A percentile compares a stretch with the other conserved stretches of the same genome.
phyloP scores from a whole-genome alignment of 2,888 invertebrate species.

The Eucriotettix oculatus region DNA sequence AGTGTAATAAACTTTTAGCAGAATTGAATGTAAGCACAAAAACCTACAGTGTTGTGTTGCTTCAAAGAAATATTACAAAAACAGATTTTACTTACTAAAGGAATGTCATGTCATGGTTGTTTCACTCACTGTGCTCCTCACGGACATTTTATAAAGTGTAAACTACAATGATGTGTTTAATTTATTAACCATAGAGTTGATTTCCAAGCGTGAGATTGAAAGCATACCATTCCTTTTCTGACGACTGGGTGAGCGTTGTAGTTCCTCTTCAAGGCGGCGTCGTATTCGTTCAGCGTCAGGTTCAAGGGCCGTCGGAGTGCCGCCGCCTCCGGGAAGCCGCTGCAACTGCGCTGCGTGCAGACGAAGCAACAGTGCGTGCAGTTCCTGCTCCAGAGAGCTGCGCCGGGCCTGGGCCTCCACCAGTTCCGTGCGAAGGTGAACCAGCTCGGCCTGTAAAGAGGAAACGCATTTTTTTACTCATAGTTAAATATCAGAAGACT shows the following conservation, averaged over 20 bases:
- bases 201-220: neutral
- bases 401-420: slow-evolving; percentile 48
- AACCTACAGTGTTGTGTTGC: no score
- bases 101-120: no score
- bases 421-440: slow-evolving; percentile 56
- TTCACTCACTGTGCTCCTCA: no score
- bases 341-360: slow-evolving; percentile 41
- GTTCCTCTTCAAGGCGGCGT: slow-evolving; percentile 11
- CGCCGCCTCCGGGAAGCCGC: slow-evolving; percentile 24
- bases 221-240: slow-evolving; percentile 3
- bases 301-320: slow-evolving; percentile 4
- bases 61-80: no score
- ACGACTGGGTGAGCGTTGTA: slow-evolving; percentile 7
- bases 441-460: slow-evolving; percentile 51
- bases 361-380: slow-evolving; percentile 41
- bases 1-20: no score
- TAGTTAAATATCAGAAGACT: no score
- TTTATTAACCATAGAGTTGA: no score
- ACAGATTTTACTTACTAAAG: no score
- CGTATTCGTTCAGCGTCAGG: slow-evolving; percentile 10
- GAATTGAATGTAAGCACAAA: no score
- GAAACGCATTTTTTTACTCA: no score
- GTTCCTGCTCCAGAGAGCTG: slow-evolving; percentile 40
- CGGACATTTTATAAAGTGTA: no score
- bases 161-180: no score